Evolutionary conservation across 2,113 vertebrate genomes (phyloP), one percentile per base, ranked within the genome.

Genomic region (Passer domesticus): DNA sequence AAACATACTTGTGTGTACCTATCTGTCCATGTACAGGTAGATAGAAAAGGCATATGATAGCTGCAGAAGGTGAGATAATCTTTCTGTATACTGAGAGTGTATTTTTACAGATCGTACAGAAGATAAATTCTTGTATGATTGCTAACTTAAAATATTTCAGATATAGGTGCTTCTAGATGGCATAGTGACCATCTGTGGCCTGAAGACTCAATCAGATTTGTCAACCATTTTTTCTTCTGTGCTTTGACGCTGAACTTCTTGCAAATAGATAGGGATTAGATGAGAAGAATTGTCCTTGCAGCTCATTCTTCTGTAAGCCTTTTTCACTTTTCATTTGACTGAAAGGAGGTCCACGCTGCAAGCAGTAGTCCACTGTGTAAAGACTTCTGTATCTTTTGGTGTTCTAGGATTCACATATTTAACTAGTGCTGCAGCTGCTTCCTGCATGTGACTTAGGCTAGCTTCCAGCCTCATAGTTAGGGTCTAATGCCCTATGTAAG

Each of bases 301-400:
- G 8, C 14, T 64, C 0, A 0, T 82, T 78, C 17, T 75, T 70
- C 67, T 3, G 0, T 70, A n/a, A 39, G 43, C 5, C 11, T 27
- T 30, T 81, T 67, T 53, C 15, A 22, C 5, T 59, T 35, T 46
- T 50, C 10, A 44, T 74, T 69, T 85, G 35, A 30, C 72, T 79
- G 31, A 64, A 70, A 88, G 17, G 21, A 28, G 7, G 14, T 60
- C 25, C 7, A 2, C 14, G 44, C 63, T 22, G 7, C 25, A 49
- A 80, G 43, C 17, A 66, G 14, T 14, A 44, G 18, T 59, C 23
- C 9, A 17, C 14, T 64, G 44, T 2, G 1, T 60, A 41, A 83
- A 9, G 13, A 6, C 7, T 47, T 56, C 3, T 24, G 4, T 82
- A 4, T 33, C 19, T 79, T 70, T 22, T 52, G 30, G 15, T 44